phyloP scores from a whole-genome alignment of 2,113 vertebrate species.

The Martes martes region DNA sequence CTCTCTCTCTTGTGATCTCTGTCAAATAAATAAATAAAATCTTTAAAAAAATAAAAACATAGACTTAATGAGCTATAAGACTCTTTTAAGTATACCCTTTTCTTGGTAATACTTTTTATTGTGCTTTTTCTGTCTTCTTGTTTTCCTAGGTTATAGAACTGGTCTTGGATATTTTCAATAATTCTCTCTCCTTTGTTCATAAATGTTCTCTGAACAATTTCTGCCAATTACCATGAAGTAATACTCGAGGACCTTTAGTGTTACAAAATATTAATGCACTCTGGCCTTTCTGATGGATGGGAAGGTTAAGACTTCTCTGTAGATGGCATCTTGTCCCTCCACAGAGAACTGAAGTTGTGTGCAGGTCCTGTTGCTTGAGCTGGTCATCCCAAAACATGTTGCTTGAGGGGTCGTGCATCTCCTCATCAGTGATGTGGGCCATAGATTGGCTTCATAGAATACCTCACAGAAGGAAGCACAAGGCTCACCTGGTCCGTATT shows the following conservation, averaged over 20 bases:
- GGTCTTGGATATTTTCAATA: slow-evolving; percentile 54
- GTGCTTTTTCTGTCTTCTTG: slow-evolving; percentile 26
- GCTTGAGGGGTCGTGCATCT: background rate
- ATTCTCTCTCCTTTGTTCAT: slow-evolving; percentile 32
- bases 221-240: slow-evolving; percentile 19
- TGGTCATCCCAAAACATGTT: fast-evolving
- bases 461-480: background rate
- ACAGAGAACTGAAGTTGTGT: background rate
- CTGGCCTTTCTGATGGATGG: background rate
- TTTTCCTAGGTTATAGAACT: slow-evolving; percentile 10
- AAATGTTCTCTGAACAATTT: slow-evolving; percentile 59
- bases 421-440: background rate
- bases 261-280: background rate
- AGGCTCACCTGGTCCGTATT: background rate
- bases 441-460: background rate
- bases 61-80: background rate
- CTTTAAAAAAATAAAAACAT: background rate
- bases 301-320: background rate
- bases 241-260: background rate
- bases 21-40: too few species aligned
- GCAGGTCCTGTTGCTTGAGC: background rate
- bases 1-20: too few species aligned
- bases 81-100: slow-evolving; percentile 30
- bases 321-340: background rate
- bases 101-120: slow-evolving; percentile 43